These are phyloP conservation scores for Papilio dardanus DNA, from an alignment of 1,140 invertebrate genomes.

Conservation along the genomic window DNA sequence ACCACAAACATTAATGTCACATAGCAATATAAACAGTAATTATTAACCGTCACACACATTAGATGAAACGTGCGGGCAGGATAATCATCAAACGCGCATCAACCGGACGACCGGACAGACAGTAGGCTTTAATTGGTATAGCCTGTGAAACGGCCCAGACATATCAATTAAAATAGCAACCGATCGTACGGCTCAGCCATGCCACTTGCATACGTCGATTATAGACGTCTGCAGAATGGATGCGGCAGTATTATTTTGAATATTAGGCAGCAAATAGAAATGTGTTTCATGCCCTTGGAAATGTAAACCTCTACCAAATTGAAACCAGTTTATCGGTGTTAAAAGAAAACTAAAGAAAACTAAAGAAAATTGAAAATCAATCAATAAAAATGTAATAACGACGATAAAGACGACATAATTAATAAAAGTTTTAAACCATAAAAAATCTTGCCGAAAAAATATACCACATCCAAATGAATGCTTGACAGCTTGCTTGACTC, in stretches of 20 bases:
- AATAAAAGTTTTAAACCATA: not conserved
- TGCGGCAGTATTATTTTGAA: constrained; percentile 25
- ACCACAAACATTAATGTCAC: too few species aligned
- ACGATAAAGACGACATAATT: not conserved
- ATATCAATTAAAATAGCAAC: constrained; percentile 73
- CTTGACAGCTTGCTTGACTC: not conserved
- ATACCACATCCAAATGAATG: constrained; percentile 44
- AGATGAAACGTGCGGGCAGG: not conserved
- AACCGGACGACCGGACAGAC: not conserved
- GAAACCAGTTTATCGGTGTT: too few species aligned
- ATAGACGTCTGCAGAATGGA: constrained; percentile 31
- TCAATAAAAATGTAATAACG: too few species aligned
- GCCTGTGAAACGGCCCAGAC: constrained; percentile 60
- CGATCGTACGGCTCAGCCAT: constrained; percentile 46
- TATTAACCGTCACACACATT: constrained; percentile 7
- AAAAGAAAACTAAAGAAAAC: too few species aligned
- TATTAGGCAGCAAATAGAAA: too few species aligned
- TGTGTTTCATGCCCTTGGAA: too few species aligned
- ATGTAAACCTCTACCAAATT: too few species aligned
- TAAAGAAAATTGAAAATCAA: too few species aligned
- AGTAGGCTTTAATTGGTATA: constrained; percentile 52
- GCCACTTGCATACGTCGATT: constrained; percentile 45
- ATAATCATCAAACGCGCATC: constrained; percentile 22
- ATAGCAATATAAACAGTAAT: not conserved
- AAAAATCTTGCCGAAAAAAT: not conserved